Evolutionary conservation across 2,888 invertebrate species (phyloP), one percentile per base, ranked within the genome.

Genomic region (Scaptomyza tumidula): DNA sequence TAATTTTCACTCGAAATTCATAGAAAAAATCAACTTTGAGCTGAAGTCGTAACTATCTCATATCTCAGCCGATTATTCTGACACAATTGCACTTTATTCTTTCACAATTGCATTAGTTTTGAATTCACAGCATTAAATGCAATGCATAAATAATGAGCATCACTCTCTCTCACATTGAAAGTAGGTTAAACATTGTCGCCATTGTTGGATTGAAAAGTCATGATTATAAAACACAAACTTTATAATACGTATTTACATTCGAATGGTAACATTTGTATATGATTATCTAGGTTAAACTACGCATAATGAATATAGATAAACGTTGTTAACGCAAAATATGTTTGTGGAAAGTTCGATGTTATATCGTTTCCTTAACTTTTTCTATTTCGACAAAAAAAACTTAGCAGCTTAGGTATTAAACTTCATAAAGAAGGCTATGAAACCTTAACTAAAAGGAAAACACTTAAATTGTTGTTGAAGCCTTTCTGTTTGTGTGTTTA

Each of bases 111-210:
- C 66, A 63, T 14, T 4, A 1, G 6, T 5, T 31, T 14, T 14
- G 4, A 31, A 14, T 16, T 60, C 44, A 50, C 63, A 55, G 65
- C 43, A 53, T 69, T 58, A 50, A 73, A 64, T 59, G 11, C 70
- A 64, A 71, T 71, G 67, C 50, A 71, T 64, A 49, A 55, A 64
- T 59, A 66, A 78, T 78, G 43, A 39, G 16, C 56, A 57, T 39
- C 43, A 45, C 27, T 41, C 10, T 4, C 14, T 4, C 19, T 19
- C 19, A 19, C 29, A 14, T 10, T 14, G 49, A 44, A 81, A 71
- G 60, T 81, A 66, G 82, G 71, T 78, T 74, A 74, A 81, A 44
- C 39, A 33, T 48, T 29, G 14, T 29, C 10, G 16, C 14, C 10
- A 43, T 37, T 46, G 37, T 29, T 29, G 37, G n/a, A 27, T 14